Conservation (phyloP, 2,888 invertebrate species). For the Xylophagus ater region DNA sequence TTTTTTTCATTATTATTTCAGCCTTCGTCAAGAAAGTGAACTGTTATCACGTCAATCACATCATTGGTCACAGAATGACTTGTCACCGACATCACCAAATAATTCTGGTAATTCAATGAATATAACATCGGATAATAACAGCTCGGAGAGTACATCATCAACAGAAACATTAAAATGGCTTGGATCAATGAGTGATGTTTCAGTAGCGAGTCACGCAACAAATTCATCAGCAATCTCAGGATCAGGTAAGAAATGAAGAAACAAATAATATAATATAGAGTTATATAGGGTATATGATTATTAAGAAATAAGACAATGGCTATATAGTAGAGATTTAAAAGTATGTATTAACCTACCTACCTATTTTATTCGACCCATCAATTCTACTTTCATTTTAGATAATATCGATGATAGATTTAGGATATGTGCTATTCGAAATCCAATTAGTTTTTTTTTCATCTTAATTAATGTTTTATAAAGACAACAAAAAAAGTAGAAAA, state of each 20-base stretch:
- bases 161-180: slow-evolving; percentile 73
- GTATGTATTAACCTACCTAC: too few relatives aligned
- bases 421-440: too few relatives aligned
- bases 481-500: too few relatives aligned
- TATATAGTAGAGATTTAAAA: too few relatives aligned
- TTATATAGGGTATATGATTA: too few relatives aligned
- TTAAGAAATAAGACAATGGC: too few relatives aligned
- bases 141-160: slow-evolving; percentile 43
- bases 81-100: slow-evolving; percentile 34
- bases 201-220: slow-evolving; percentile 47
- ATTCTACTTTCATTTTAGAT: too few relatives aligned
- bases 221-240: slow-evolving; percentile 41
- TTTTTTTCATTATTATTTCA: slow-evolving; percentile 17
- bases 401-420: too few relatives aligned
- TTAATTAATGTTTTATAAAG: too few relatives aligned
- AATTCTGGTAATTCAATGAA: slow-evolving; percentile 26
- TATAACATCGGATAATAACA: slow-evolving; percentile 27
- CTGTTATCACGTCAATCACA: slow-evolving; percentile 38
- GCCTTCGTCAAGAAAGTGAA: slow-evolving; percentile 40
- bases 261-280: too few relatives aligned
- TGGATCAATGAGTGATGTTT: slow-evolving; percentile 63
- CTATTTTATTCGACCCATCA: too few relatives aligned
- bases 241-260: slow-evolving; percentile 38
- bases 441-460: too few relatives aligned
- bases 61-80: slow-evolving; percentile 39